Conservation (phyloP, 2,797 vertebrate species). For the Muraenolepis orangiensis region DNA sequence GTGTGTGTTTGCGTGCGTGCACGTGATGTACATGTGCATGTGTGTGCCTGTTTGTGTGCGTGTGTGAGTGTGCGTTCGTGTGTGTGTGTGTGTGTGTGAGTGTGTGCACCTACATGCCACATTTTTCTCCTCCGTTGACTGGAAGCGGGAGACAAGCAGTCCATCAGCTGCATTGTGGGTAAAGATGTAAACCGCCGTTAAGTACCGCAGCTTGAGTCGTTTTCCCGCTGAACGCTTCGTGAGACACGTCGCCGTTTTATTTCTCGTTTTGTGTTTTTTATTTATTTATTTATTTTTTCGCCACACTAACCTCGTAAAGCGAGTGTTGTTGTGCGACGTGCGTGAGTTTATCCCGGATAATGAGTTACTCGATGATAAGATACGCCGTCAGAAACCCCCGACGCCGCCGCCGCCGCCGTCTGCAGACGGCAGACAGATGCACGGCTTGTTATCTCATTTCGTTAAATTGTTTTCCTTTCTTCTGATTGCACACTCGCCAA, state of each 20-base stretch:
- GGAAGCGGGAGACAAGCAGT: slow-evolving; percentile 7
- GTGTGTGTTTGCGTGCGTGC: slow-evolving; percentile 4
- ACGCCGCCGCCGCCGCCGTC: not conserved
- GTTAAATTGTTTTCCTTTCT: slow-evolving; percentile 45
- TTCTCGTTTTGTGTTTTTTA: not conserved
- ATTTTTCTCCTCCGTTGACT: slow-evolving; percentile 11
- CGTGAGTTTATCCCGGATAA: slow-evolving; percentile 16
- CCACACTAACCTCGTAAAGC: slow-evolving; percentile 14
- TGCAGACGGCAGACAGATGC: slow-evolving; percentile 28
- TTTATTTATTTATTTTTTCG: not conserved
- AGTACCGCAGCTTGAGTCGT: slow-evolving; percentile 4
- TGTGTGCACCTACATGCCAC: not conserved
- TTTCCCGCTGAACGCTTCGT: not conserved
- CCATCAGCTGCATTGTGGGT: slow-evolving; percentile 6
- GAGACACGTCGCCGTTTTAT: not conserved
- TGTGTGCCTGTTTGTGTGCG: slow-evolving; percentile 18
- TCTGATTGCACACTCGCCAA: slow-evolving; percentile 43
- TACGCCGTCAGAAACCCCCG: slow-evolving; percentile 25
- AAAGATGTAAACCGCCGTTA: slow-evolving; percentile 13
- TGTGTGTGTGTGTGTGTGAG: slow-evolving; percentile 8
- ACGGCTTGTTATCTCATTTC: slow-evolving; percentile 53
- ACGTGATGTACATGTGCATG: slow-evolving; percentile 7
- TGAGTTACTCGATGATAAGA: slow-evolving; percentile 22
- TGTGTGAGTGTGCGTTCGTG: slow-evolving; percentile 4
- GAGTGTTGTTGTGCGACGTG: slow-evolving; percentile 10